Evolutionary conservation across 2,113 vertebrate genomes (phyloP).

Genomic region (Gallinago media): DNA sequence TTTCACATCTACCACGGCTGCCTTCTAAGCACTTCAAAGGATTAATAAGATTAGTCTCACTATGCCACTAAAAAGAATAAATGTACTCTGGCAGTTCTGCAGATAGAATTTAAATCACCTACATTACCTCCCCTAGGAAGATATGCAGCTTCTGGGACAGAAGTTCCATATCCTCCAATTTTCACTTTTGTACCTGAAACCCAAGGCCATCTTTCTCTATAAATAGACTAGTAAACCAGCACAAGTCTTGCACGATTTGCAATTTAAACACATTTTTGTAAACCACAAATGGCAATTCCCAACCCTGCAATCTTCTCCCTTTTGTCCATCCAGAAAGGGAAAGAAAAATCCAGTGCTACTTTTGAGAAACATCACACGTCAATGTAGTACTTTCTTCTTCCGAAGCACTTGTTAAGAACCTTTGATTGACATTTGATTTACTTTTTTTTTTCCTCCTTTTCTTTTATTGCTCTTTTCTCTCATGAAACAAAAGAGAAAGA

Average conservation of each 20-base stretch:
- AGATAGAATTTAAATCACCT: background rate
- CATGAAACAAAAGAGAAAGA: background rate
- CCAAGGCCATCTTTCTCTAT: background rate
- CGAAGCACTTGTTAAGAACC: background rate
- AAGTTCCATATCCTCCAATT: fast-evolving
- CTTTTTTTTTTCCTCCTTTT: background rate
- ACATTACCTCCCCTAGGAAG: background rate
- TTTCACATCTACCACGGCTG: background rate
- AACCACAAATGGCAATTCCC: background rate
- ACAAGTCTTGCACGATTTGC: background rate
- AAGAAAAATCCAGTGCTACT: background rate
- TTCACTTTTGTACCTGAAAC: background rate
- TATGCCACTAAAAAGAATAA: background rate
- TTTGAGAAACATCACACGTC: background rate
- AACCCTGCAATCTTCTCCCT: background rate
- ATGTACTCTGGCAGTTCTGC: background rate
- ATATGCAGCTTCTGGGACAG: background rate
- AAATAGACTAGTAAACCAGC: background rate
- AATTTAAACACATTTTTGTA: background rate
- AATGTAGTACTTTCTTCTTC: background rate
- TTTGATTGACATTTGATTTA: background rate
- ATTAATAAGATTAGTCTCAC: conserved; percentile 22
- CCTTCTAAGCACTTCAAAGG: background rate
- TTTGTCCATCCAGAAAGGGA: background rate
- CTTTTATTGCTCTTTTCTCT: background rate